Conservation (phyloP, 1,140 invertebrate genomes). For the Tetramorium parvispinum region DNA sequence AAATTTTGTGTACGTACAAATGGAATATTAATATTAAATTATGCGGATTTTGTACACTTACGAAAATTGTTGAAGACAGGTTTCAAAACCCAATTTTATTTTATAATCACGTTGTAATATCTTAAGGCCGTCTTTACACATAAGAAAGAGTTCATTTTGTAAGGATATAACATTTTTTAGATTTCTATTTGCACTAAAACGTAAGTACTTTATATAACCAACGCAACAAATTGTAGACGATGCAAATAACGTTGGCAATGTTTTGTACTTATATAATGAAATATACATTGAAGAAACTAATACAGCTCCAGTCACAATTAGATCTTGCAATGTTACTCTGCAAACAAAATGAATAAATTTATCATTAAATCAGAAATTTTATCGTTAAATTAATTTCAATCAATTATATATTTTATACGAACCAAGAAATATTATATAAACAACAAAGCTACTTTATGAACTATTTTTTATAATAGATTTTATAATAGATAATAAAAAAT, state of each 20-base stretch:
- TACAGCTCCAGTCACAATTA: conserved; percentile 67
- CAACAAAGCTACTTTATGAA: neutral
- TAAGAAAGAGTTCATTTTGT: conserved; percentile 78
- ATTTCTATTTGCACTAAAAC: conserved; percentile 58
- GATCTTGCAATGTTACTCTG: conserved; percentile 70
- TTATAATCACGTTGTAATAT: conserved; percentile 77
- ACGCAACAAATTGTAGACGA: conserved; percentile 63
- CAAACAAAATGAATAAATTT: conserved; percentile 49
- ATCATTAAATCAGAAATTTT: conserved; percentile 20
- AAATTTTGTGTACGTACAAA: neutral
- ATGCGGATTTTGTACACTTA: conserved; percentile 67
- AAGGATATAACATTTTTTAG: conserved; percentile 73
- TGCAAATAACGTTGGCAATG: conserved; percentile 53
- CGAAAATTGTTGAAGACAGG: conserved; percentile 72
- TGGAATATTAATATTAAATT: neutral
- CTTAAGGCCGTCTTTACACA: conserved; percentile 78
- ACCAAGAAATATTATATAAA: neutral
- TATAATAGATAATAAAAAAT: neutral
- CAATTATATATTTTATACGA: neutral
- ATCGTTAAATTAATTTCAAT: neutral
- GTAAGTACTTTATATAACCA: conserved; percentile 66
- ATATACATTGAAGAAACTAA: conserved; percentile 54
- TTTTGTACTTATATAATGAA: conserved; percentile 62
- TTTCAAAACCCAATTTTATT: conserved; percentile 69
- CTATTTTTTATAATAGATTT: neutral